These are phyloP conservation scores for Drosophila falleni DNA, from an alignment of 2,888 invertebrate species.

Conservation along the genomic window DNA sequence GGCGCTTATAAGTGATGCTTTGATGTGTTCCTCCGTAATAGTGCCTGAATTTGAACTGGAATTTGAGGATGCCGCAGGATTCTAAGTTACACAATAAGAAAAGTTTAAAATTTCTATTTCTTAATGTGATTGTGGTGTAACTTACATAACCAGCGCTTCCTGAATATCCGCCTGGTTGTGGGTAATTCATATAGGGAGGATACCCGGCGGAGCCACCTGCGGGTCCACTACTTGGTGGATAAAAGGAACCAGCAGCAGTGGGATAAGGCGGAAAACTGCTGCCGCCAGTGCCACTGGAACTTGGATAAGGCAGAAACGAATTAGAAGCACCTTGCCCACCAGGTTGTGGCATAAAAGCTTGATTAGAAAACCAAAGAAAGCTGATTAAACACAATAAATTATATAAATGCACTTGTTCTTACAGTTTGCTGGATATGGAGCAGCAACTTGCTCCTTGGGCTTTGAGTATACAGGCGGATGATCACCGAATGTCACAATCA, in stretches of 20 bases:
- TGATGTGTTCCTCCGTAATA: conserved; percentile 98
- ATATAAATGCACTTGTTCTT: conserved; percentile 17
- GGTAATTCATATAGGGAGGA: conserved; percentile 86
- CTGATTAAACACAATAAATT: background rate
- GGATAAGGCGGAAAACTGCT: conserved; percentile 85
- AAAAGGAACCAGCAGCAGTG: conserved; percentile 82
- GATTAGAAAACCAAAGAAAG: background rate
- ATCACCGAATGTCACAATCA: conserved; percentile 97
- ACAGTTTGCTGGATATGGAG: conserved; percentile 86
- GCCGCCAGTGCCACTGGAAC: conserved; percentile 72
- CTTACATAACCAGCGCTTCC: conserved; percentile 76
- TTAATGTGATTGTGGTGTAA: background rate
- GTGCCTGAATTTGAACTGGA: conserved; percentile 89
- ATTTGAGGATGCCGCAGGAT: conserved; percentile 81
- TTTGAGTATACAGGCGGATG: conserved; percentile 96
- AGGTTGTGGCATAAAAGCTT: conserved; percentile 86
- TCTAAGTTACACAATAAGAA: conserved; percentile 55
- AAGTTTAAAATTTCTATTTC: background rate
- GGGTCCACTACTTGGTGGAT: conserved; percentile 82
- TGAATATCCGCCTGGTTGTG: conserved; percentile 70
- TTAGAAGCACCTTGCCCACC: conserved; percentile 65
- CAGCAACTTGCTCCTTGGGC: conserved; percentile 86
- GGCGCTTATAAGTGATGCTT: conserved; percentile 96
- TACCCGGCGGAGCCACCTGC: conserved; percentile 84
- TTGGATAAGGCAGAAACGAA: conserved; percentile 87